phyloP scores from a whole-genome alignment of 2,113 vertebrate species.

The Muscicapa adusta region DNA sequence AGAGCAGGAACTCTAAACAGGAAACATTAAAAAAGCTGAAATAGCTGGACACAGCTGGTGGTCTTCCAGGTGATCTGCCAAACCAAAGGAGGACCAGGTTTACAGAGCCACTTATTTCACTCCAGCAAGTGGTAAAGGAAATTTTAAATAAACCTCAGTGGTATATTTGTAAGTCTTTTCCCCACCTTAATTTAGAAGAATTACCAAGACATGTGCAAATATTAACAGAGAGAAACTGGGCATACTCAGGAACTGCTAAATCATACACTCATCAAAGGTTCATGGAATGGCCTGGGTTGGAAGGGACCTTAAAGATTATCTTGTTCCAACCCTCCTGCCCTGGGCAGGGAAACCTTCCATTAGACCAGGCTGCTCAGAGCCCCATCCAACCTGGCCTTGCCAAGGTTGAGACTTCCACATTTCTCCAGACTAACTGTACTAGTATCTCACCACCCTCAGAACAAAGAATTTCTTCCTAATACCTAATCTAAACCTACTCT shows the following conservation, averaged over 20 bases:
- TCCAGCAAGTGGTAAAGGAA: neutral
- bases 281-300: neutral
- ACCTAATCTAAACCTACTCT: neutral
- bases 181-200: neutral
- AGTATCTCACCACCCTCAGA: neutral
- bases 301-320: neutral
- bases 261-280: neutral
- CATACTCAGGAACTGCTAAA: neutral
- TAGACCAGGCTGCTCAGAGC: neutral
- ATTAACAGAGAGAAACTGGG: neutral
- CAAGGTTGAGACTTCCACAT: neutral
- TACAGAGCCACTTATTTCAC: neutral
- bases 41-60: neutral
- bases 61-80: neutral
- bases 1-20: neutral
- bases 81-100: neutral
- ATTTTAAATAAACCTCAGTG: neutral
- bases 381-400: neutral
- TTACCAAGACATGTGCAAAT: neutral
- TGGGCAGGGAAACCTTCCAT: neutral
- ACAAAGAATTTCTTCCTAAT: neutral
- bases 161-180: neutral
- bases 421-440: neutral
- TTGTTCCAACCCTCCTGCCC: neutral
- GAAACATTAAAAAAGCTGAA: neutral